Evolutionary conservation across 2,888 invertebrate genomes (phyloP).

Genomic region (Tyria jacobaeae): DNA sequence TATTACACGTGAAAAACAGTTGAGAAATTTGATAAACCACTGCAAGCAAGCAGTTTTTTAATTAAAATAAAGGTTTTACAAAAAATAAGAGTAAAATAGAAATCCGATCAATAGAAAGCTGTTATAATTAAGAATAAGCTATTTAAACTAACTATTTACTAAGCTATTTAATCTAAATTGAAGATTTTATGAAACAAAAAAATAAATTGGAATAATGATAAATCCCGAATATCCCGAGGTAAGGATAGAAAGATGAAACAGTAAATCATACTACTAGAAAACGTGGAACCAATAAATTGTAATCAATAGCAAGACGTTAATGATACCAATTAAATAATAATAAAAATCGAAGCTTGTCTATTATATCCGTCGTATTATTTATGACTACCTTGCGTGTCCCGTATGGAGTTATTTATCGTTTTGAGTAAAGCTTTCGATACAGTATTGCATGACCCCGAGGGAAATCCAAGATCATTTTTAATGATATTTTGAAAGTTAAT

Average conservation of each 20-base stretch:
- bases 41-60: no score
- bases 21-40: no score
- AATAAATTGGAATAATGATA: no score
- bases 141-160: no score
- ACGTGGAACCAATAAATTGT: constrained; percentile 67
- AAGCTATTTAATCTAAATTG: no score
- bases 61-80: no score
- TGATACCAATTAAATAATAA: constrained; percentile 76
- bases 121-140: no score
- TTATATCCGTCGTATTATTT: constrained; percentile 63
- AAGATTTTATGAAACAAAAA: no score
- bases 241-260: constrained; percentile 24
- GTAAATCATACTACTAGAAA: constrained; percentile 48
- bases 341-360: constrained; percentile 64
- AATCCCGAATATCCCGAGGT: not conserved
- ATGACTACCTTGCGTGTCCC: constrained; percentile 63
- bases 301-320: constrained; percentile 73
- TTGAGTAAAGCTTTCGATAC: constrained; percentile 59
- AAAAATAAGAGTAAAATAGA: no score
- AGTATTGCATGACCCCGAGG: constrained; percentile 50
- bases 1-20: no score
- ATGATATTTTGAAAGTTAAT: constrained; percentile 62
- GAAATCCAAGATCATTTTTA: constrained; percentile 55
- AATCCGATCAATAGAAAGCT: no score
- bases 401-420: constrained; percentile 54